These are phyloP conservation scores for Turdus rufiventris DNA, from an alignment of 2,113 vertebrate genomes.

Conservation along the genomic window DNA sequence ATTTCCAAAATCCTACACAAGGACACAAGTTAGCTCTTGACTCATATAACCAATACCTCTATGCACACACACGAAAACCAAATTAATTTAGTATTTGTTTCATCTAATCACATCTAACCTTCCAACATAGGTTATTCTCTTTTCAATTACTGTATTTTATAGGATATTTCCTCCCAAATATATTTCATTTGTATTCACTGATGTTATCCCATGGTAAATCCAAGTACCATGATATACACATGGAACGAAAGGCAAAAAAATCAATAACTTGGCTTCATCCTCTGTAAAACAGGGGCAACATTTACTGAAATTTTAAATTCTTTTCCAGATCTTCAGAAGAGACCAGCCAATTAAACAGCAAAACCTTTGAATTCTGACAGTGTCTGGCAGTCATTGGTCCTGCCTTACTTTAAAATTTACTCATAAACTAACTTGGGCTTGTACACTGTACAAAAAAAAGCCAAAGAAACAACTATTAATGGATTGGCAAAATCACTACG, in stretches of 20 bases:
- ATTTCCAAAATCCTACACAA: neutral
- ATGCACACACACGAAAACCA: neutral
- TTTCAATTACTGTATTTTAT: neutral
- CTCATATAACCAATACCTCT: neutral
- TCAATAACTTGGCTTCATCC: neutral
- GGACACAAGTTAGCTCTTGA: neutral
- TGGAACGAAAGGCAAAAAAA: neutral
- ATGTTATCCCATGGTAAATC: neutral
- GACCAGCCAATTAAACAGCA: neutral
- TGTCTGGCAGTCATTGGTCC: neutral
- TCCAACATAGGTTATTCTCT: neutral
- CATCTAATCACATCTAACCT: neutral
- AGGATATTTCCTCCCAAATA: neutral
- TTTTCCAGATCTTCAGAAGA: neutral
- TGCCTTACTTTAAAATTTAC: neutral
- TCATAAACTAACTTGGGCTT: neutral
- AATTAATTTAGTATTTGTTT: neutral
- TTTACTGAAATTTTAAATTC: neutral
- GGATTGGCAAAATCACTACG: neutral
- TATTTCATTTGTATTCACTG: neutral
- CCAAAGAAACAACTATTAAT: neutral
- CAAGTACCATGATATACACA: neutral
- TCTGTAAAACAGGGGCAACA: neutral
- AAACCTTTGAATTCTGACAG: neutral
- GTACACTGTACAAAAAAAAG: neutral